A percentile compares a stretch with the other conserved stretches of the same genome.
Evolutionary conservation across 2,113 vertebrate species (phyloP).

Genomic region (Sarotherodon lohbergeri): DNA sequence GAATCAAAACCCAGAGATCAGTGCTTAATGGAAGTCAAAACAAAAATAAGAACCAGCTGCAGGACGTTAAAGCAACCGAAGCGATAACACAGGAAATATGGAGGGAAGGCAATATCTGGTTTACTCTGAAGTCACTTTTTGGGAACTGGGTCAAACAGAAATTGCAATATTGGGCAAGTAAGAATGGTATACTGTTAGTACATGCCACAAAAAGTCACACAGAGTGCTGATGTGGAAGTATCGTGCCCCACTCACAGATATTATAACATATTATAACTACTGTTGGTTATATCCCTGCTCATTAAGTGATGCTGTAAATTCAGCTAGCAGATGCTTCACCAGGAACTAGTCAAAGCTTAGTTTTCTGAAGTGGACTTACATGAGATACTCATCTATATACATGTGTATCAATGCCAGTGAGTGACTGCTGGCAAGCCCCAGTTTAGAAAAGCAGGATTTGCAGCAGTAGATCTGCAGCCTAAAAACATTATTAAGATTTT

Average conservation of each 20-base stretch:
- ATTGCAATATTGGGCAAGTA: not conserved
- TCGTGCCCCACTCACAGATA: accelerated
- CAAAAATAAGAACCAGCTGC: not conserved
- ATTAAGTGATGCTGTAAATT: not conserved
- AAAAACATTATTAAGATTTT: not conserved
- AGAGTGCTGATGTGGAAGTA: not conserved
- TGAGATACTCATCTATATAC: not conserved
- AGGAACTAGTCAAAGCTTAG: not conserved
- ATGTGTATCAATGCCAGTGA: not conserved
- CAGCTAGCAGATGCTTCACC: not conserved
- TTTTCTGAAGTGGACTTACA: not conserved
- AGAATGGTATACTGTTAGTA: not conserved
- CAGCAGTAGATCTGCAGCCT: not conserved
- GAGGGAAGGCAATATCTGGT: not conserved
- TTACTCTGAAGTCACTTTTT: not conserved
- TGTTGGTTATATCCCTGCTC: accelerated
- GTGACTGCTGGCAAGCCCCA: not conserved
- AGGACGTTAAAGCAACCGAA: not conserved
- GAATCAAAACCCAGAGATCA: not conserved
- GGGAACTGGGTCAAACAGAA: slow-evolving; percentile 2
- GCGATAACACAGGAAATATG: not conserved
- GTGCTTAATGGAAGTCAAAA: not conserved
- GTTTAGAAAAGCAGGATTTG: not conserved
- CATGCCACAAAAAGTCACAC: not conserved
- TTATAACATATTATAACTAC: not conserved